Evolutionary conservation across 2,888 invertebrate genomes (phyloP).

Genomic region (Rhopalosiphum nymphaeae): DNA sequence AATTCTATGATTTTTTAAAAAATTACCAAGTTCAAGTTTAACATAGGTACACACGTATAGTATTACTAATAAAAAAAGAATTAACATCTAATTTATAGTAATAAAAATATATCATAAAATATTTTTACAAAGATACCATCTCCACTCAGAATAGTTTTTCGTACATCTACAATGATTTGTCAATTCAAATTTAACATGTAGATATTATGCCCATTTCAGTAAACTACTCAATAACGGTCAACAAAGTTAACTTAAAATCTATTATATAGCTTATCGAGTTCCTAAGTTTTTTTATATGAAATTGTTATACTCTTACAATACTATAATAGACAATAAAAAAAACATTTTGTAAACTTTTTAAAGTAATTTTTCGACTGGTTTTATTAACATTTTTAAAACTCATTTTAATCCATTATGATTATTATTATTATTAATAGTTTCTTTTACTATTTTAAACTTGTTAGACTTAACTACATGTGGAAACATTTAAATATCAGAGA

Average conservation of each 20-base stretch:
- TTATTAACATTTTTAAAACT: neutral
- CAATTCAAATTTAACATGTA: neutral
- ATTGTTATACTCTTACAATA: neutral
- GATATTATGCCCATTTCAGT: neutral
- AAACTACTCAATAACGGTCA: neutral
- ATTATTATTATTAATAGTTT: slow-evolving; percentile 14
- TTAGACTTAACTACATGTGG: slow-evolving; percentile 62
- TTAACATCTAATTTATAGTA: neutral
- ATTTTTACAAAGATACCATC: neutral
- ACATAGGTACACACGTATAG: neutral
- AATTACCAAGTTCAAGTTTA: neutral
- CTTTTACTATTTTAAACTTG: neutral
- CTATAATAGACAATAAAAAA: neutral
- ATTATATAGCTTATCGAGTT: neutral
- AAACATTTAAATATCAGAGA: slow-evolving; percentile 56
- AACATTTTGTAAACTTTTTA: neutral
- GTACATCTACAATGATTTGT: neutral
- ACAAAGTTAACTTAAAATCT: neutral
- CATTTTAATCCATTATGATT: neutral
- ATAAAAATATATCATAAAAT: neutral
- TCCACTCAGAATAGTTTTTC: neutral
- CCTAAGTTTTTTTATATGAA: neutral
- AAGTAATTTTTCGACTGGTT: neutral
- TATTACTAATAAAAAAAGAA: neutral
- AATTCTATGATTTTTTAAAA: too few species aligned